Evolutionary conservation across 1,140 invertebrate genomes (phyloP).

Genomic region (Drosophila repleta): DNA sequence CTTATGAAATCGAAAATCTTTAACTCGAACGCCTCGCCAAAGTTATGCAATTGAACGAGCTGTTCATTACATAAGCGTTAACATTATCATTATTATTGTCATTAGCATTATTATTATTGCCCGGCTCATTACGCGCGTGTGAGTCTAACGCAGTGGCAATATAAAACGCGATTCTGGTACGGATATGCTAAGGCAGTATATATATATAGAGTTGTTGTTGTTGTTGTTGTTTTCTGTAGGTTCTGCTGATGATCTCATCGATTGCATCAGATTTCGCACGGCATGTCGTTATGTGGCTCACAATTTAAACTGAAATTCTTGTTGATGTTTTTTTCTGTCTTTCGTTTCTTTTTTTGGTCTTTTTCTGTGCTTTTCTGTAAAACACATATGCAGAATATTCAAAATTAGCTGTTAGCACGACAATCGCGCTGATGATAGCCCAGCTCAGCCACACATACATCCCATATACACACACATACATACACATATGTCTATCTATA

Average conservation of each 20-base stretch:
- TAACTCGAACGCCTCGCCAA: constrained; percentile 13
- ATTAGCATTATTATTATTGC: constrained; percentile 41
- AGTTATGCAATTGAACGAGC: constrained; percentile 33
- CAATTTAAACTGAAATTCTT: constrained; percentile 60
- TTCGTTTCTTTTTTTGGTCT: constrained; percentile 27
- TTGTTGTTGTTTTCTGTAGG: constrained; percentile 48
- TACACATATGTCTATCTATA: neutral
- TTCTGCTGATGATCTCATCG: constrained; percentile 73
- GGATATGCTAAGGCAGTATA: constrained; percentile 27
- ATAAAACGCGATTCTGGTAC: constrained; percentile 28
- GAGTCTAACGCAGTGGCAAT: constrained; percentile 30
- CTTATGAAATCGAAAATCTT: constrained; percentile 14
- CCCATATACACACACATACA: too few species aligned
- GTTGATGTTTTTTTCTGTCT: constrained; percentile 46
- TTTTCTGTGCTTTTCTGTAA: constrained; percentile 44
- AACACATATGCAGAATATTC: constrained; percentile 74
- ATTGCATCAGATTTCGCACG: constrained; percentile 81
- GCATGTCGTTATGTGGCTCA: constrained; percentile 71
- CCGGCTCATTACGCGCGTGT: constrained; percentile 63
- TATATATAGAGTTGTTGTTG: neutral
- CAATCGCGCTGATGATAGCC: constrained; percentile 27
- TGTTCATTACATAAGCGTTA: constrained; percentile 26
- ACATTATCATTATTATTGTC: constrained; percentile 37
- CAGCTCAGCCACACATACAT: too few species aligned
- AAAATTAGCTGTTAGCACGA: constrained; percentile 73